Base-by-base conservation (phyloP, 2,888 invertebrate genomes). In the Sarcophaga subvicina region DNA sequence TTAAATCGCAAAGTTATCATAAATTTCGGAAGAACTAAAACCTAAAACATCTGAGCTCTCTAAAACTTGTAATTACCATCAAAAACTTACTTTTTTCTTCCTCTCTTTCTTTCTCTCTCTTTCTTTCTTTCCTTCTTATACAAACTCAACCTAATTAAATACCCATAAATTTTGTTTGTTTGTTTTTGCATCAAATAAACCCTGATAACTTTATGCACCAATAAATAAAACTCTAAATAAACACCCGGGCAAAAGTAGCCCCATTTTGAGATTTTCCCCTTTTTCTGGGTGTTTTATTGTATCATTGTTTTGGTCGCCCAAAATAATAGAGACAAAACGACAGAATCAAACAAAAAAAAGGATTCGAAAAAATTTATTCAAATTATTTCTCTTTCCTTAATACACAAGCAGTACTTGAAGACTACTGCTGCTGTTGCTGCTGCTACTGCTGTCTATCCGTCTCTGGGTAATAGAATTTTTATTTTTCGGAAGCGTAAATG, bases 401-500 rank as follows among this genome's bases (percentile, higher is more conserved):
- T 12, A 54, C 54, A 54, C 2, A 54, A 54, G 22, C 22, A 22
- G 54, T 54, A 54, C 54, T 54, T 54, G 14, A 54, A 54, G 17
- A 54, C 54, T 54, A 4, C 17, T 37, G 2, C 37, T 37, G 37
- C 8, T 37, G 37, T 8, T 8, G 37, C 4, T 37, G 8, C 1
- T 37, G 8, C 37, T 37, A 8, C 37, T 37, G 37, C 3, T 17
- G 54, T 54, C 54, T 54, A 54, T 14, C 14, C 54, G 17, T 54
- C 17, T 54, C 54, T 54, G 14, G 17, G 17, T 54, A 54, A 54
- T 54, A 54, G 54, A 54, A 14, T 54, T 54, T 54, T 54, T 54
- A 54, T 17, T 54, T 54, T 86, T 83, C 90, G 90, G 90, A 91
- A 93, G 93, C 92, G 92, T 92, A 93, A 93, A 92, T 93, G 93